Evolutionary conservation across 1,140 invertebrate species (phyloP), one percentile per base, ranked within the genome.

Genomic region (Hydropsyche tenuis): DNA sequence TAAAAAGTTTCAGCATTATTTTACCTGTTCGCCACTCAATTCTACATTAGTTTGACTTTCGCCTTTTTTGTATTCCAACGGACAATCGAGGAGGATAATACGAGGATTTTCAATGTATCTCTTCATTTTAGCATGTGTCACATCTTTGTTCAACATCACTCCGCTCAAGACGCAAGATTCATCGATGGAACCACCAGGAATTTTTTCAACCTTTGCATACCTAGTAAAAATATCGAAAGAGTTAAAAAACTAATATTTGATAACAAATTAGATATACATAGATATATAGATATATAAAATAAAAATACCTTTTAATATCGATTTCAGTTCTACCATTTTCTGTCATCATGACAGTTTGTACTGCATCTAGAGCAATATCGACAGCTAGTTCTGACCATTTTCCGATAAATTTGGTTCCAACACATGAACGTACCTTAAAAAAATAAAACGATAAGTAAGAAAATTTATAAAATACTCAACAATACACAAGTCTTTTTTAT

Each of bases 111-210:
- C 93, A 80, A 99, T 98, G 51, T 89, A 90, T 27, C 98, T 89
- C 78, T 89, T 89, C 98, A 99, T 99, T 87, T 98, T 98, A 0
- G 96, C 91, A 86, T 99, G 98, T 0, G 96, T 96, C 0, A 99
- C 95, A 86, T 99, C 98, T 85, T 99, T 99, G 84, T 99, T 99
- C 18, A 99, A 82, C 96, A 99, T 99, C 2, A 99, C 93, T 23
- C 98, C 98, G 76, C 90, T 92, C 1, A 99, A 83, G n/a, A 99
- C 96, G 76, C 89, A 85, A 4, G 95, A 98, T 72, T 99, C 97
- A 81, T 99, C 97, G 69, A 99, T 94, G 0, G 91, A 88, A 6
- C 96, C 98, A 64, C 98, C 98, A 12, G 98, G 97, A 78, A 99
- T 95, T 87, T 99, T 99, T 83, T 99, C 97, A 42, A 99, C 93